phyloP scores from a whole-genome alignment of 2,113 vertebrate genomes.

The Ovis canadensis region DNA sequence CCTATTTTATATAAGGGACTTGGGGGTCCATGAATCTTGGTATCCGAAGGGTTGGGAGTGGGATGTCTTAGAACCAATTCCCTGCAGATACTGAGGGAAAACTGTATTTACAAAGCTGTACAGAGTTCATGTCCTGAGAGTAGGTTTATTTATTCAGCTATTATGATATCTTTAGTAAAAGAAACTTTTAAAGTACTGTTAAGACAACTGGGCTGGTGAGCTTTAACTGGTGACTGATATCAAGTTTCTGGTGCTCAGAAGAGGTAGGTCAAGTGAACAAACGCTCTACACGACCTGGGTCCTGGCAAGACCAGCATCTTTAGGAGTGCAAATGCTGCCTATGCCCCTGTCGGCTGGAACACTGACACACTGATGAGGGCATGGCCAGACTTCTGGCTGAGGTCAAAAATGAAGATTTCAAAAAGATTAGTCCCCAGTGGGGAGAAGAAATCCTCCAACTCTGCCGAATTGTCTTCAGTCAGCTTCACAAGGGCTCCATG shows the following conservation, averaged over 20 bases:
- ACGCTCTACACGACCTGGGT: neutral
- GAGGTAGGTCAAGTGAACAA: neutral
- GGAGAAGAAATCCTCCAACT: neutral
- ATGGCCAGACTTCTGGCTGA: neutral
- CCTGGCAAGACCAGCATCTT: neutral
- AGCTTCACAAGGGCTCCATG: neutral
- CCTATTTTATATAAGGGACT: neutral
- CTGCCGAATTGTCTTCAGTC: neutral
- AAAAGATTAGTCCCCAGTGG: neutral
- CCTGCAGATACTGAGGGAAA: neutral
- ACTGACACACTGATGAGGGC: too few relatives aligned
- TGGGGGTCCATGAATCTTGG: neutral
- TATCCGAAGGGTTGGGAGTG: neutral
- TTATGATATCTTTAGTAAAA: neutral
- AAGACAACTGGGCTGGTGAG: neutral
- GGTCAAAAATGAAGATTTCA: neutral
- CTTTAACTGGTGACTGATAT: neutral
- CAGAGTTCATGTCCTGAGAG: neutral
- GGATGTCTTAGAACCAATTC: neutral
- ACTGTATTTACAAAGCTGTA: neutral
- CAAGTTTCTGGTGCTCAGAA: neutral
- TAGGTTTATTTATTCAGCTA: neutral
- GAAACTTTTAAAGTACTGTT: neutral
- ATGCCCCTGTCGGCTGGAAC: too few relatives aligned
- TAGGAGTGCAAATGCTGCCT: neutral